Percentiles rank a stretch among this genome's conserved stretches.
Evolutionary conservation across 1,140 invertebrate genomes (phyloP).

Genomic region (Argopecten irradians): DNA sequence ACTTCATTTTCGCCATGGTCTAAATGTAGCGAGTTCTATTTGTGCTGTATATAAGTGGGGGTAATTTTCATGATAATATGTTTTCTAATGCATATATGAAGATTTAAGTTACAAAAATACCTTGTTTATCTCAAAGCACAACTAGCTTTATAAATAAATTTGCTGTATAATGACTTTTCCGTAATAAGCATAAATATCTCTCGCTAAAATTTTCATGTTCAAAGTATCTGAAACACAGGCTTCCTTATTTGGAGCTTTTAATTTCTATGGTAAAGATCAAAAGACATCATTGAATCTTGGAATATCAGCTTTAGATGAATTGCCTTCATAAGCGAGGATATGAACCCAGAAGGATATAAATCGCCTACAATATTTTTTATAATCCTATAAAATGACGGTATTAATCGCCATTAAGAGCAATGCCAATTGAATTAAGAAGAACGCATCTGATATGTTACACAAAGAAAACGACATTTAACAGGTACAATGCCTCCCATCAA

Average conservation of each 20-base stretch:
- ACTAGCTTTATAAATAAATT: no score
- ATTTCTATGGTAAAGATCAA: neutral
- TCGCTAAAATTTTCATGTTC: no score
- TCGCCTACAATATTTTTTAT: neutral
- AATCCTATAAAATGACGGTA: neutral
- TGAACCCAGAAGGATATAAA: neutral
- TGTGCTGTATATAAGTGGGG: no score
- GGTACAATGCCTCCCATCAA: neutral
- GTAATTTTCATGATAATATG: no score
- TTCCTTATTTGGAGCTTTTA: neutral
- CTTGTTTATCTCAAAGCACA: no score
- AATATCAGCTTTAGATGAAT: neutral
- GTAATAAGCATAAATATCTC: no score
- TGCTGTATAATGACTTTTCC: no score
- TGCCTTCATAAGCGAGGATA: neutral
- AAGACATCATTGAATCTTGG: neutral
- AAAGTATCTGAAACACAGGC: no score
- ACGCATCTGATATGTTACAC: neutral
- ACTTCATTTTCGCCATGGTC: no score
- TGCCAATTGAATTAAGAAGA: neutral
- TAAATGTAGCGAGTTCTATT: no score
- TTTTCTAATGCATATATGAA: no score
- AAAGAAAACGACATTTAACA: slow-evolving; percentile 12
- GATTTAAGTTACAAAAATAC: no score
- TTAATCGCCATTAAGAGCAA: slow-evolving; percentile 1